Conservation (phyloP, 2,113 vertebrate genomes). For the Echinops telfairi region DNA sequence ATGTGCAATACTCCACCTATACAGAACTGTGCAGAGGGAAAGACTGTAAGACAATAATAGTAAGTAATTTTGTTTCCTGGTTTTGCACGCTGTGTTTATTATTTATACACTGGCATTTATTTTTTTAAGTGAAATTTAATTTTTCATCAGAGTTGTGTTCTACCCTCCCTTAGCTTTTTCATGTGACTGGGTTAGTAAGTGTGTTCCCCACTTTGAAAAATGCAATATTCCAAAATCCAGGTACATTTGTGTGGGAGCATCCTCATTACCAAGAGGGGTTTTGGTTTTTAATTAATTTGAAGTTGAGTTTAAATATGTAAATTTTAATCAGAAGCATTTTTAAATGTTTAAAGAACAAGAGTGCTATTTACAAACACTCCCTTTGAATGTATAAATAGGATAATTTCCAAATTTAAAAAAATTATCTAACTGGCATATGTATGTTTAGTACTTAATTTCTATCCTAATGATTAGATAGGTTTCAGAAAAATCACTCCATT, state of each 20-base stretch:
- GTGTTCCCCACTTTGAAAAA: not conserved
- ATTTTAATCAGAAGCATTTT: constrained; percentile 52
- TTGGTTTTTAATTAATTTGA: constrained; percentile 34
- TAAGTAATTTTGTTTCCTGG: constrained; percentile 87
- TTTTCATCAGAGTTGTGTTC: too few species aligned
- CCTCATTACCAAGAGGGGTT: constrained; percentile 12
- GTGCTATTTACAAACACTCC: constrained; percentile 24
- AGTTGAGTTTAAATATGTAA: constrained; percentile 39
- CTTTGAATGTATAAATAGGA: constrained; percentile 52
- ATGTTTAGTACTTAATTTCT: constrained; percentile 51
- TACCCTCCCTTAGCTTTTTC: not conserved
- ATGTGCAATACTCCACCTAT: constrained; percentile 97
- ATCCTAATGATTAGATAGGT: not conserved
- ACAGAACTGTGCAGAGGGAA: constrained; percentile 97
- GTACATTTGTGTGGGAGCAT: not conserved
- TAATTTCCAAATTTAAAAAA: constrained; percentile 37
- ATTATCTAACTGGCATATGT: not conserved
- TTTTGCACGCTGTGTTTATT: constrained; percentile 17
- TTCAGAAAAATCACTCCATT: constrained; percentile 27
- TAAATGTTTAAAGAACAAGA: constrained; percentile 41
- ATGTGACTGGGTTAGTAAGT: not conserved
- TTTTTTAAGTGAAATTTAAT: constrained; percentile 40
- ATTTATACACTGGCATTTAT: constrained; percentile 33
- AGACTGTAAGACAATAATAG: constrained; percentile 96
- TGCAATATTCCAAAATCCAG: too few species aligned